A percentile compares a stretch with the other conserved stretches of the same genome.
phyloP scores from a whole-genome alignment of 2,888 invertebrate genomes.

The Teinopalpus imperialis region DNA sequence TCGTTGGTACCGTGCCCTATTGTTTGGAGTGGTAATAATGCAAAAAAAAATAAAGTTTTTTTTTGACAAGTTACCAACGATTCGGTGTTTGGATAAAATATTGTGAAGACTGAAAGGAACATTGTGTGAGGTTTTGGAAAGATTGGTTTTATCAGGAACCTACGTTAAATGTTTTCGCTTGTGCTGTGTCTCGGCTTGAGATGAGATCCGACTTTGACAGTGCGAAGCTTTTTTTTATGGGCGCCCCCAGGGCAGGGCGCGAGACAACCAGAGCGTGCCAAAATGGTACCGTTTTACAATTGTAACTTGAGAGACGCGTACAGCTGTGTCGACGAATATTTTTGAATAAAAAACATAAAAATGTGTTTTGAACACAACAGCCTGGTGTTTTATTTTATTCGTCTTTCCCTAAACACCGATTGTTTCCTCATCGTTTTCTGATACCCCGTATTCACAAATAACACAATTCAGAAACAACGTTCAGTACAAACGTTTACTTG shows the following conservation, averaged over 20 bases:
- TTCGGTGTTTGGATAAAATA: not conserved
- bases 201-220: slow-evolving; percentile 12
- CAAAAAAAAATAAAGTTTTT: no score
- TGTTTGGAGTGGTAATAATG: no score
- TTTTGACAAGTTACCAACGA: not conserved
- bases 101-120: slow-evolving; percentile 21
- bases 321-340: slow-evolving; percentile 72
- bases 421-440: no score
- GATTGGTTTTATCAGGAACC: slow-evolving; percentile 20
- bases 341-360: slow-evolving; percentile 78
- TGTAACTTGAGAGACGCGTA: slow-evolving; percentile 51
- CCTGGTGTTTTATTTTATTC: slow-evolving; percentile 55
- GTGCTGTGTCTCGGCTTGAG: slow-evolving; percentile 11
- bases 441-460: no score
- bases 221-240: slow-evolving; percentile 21
- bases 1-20: not conserved
- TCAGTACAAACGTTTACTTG: no score
- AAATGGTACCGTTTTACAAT: slow-evolving; percentile 31
- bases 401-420: no score
- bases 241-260: slow-evolving; percentile 1
- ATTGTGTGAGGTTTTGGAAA: slow-evolving; percentile 13
- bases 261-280: slow-evolving; percentile 17
- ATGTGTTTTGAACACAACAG: slow-evolving; percentile 81
- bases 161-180: slow-evolving; percentile 17
- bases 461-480: no score